A percentile compares a stretch with the other conserved stretches of the same genome.
These are phyloP conservation scores for Gortyna flavago DNA, from an alignment of 2,888 invertebrate genomes.

Conservation along the genomic window DNA sequence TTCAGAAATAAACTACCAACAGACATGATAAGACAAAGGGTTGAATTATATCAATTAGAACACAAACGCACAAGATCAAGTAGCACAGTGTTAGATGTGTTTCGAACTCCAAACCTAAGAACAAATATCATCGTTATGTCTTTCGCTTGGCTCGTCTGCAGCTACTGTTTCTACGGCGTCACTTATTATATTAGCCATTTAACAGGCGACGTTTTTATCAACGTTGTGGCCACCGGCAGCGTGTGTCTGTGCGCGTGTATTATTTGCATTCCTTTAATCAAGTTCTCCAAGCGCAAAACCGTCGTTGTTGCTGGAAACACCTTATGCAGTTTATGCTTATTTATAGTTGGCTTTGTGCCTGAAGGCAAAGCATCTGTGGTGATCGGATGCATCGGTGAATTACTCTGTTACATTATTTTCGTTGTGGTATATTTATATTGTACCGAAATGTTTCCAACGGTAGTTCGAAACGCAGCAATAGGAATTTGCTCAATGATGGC, in stretches of 20 bases:
- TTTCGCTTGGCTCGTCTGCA: conserved; percentile 94
- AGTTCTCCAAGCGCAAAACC: conserved; percentile 91
- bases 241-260: conserved; percentile 90
- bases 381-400: conserved; percentile 93
- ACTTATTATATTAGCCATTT: conserved; percentile 94
- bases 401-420: conserved; percentile 94
- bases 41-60: conserved; percentile 79
- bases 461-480: conserved; percentile 95
- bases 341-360: conserved; percentile 91
- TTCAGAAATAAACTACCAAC: conserved; percentile 83
- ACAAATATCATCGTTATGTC: conserved; percentile 92
- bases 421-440: conserved; percentile 95
- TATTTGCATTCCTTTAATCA: conserved; percentile 91
- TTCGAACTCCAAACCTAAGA: conserved; percentile 92
- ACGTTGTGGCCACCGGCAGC: conserved; percentile 93
- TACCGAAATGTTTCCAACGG: conserved; percentile 96
- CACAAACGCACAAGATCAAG: conserved; percentile 67
- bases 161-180: conserved; percentile 93
- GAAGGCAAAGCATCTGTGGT: conserved; percentile 85
- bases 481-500: conserved; percentile 96
- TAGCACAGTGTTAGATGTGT: conserved; percentile 90
- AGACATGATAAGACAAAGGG: conserved; percentile 79
- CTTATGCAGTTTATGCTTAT: conserved; percentile 90
- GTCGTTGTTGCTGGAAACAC: conserved; percentile 90
- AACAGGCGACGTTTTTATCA: conserved; percentile 94